Conservation (phyloP, 30 jellyfish, hydroid and myxozoan genomes). For the Aurelia coerulea region DNA sequence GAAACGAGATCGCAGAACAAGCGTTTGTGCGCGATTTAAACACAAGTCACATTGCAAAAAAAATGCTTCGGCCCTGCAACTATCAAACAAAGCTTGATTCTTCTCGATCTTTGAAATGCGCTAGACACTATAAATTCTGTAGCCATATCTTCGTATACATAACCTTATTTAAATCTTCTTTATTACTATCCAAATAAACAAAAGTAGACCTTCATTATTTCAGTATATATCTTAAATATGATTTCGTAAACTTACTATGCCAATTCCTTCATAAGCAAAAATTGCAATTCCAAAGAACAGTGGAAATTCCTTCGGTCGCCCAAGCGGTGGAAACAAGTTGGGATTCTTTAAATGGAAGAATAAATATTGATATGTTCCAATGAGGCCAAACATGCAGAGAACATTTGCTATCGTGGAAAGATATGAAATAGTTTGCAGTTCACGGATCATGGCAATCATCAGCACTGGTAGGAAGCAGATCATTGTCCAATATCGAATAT, state of each 20-base stretch:
- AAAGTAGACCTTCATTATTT: no score
- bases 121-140: no score
- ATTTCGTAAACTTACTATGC: slow-evolving; percentile 76
- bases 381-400: slow-evolving; percentile 83
- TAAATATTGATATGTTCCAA: slow-evolving; percentile 93
- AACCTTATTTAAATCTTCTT: no score
- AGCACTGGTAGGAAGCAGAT: slow-evolving; percentile 83
- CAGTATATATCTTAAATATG: no score
- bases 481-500: slow-evolving; percentile 95
- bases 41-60: no score
- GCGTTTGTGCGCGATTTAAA: no score
- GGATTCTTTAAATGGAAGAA: slow-evolving; percentile 91
- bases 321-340: slow-evolving; percentile 83
- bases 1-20: no score
- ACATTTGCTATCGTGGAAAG: slow-evolving; percentile 93
- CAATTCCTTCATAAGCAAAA: slow-evolving; percentile 99
- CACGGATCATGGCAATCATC: slow-evolving; percentile 73
- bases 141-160: no score
- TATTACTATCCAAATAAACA: no score
- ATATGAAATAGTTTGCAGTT: slow-evolving; percentile 86
- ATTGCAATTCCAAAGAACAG: slow-evolving; percentile 97
- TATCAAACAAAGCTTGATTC: no score
- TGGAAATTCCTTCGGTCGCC: slow-evolving; percentile 86
- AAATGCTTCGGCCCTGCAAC: no score
- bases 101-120: no score